Conservation (phyloP, 2,113 vertebrate genomes). For the Symphodus melops region DNA sequence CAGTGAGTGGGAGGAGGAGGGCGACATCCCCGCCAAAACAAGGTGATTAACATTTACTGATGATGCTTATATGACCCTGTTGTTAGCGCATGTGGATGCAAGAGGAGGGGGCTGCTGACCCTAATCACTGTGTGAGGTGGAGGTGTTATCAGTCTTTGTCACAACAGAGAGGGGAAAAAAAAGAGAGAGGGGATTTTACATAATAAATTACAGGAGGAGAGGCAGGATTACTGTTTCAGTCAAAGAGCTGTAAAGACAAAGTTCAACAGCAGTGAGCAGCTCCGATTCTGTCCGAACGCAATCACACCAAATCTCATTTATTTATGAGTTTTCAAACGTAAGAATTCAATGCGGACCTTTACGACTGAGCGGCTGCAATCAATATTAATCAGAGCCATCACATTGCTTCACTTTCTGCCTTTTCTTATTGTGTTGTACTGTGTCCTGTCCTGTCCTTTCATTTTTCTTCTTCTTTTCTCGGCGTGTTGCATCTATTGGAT, state of each 20-base stretch:
- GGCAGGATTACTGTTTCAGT: not conserved
- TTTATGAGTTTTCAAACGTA: not conserved
- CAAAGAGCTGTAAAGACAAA: not conserved
- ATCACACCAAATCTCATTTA: constrained; percentile 6
- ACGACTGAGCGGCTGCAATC: not conserved
- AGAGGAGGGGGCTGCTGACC: constrained; percentile 12
- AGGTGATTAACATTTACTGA: constrained; percentile 66
- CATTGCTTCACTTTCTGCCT: no score
- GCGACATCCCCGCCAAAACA: constrained; percentile 54
- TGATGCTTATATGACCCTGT: constrained; percentile 28
- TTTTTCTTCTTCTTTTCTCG: no score
- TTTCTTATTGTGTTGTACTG: no score
- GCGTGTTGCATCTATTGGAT: no score
- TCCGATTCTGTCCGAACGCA: not conserved
- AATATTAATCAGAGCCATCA: no score
- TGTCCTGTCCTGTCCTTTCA: no score
- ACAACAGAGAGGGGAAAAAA: constrained; percentile 22
- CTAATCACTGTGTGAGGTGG: constrained; percentile 24
- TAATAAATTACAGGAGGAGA: not conserved
- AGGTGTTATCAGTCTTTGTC: constrained; percentile 25
- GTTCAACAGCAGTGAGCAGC: not conserved
- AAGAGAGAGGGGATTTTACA: not conserved
- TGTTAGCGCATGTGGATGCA: constrained; percentile 47
- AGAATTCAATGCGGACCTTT: not conserved
- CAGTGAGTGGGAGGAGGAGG: not conserved